Evolutionary conservation across 2,113 vertebrate species (phyloP).

Genomic region (Pan troglodytes): NHGRI_mPanTro3-v2.1_pri NC_072404.2:171501501-171502000

Average conservation of each 20-base stretch:
- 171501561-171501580: neutral
- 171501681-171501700: too few relatives aligned
- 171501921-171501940: fast-evolving
- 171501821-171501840: neutral
- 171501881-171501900: fast-evolving
- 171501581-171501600: too few relatives aligned
- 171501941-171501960: fast-evolving
- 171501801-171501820: neutral
- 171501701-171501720: neutral
- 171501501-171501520: too few relatives aligned
- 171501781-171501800: neutral
- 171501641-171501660: too few relatives aligned
- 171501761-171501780: neutral
- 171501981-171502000: fast-evolving
- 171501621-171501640: neutral
- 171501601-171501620: neutral
- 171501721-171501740: neutral
- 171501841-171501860: too few relatives aligned
- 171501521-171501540: fast-evolving
- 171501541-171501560: neutral
- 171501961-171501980: fast-evolving
- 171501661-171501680: neutral
- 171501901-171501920: neutral
- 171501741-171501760: neutral
- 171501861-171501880: neutral